Evolutionary conservation across 1,140 invertebrate genomes (phyloP).

Genomic region (Vollenhovia emeryi): DNA sequence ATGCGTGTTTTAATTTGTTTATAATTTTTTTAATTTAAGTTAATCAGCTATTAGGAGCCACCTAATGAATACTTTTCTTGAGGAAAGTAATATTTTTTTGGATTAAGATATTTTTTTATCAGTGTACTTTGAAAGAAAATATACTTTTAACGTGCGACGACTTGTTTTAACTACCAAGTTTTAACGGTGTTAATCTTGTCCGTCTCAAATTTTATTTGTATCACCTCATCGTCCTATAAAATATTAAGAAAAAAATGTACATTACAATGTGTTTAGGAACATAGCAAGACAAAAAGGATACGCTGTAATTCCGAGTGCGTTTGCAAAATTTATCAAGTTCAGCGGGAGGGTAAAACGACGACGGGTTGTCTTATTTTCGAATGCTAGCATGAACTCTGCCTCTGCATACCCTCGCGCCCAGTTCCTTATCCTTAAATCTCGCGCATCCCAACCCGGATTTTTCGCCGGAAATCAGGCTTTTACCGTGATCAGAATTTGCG

Average conservation of each 20-base stretch:
- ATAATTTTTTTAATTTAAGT: too few relatives aligned
- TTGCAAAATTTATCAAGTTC: neutral
- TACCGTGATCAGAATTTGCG: conserved; percentile 43
- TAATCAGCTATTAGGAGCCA: too few relatives aligned
- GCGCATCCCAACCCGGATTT: conserved; percentile 3
- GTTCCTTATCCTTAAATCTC: conserved; percentile 32
- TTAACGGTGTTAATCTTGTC: neutral
- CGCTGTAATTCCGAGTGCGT: neutral
- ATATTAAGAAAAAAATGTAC: neutral
- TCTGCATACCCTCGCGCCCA: neutral
- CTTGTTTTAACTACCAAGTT: neutral
- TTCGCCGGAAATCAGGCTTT: conserved; percentile 33
- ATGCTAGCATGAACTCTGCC: neutral
- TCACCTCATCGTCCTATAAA: neutral
- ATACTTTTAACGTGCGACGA: neutral
- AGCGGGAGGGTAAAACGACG: neutral
- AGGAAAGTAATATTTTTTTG: too few relatives aligned
- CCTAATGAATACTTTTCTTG: too few relatives aligned
- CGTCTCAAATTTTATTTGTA: neutral
- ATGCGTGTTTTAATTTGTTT: too few relatives aligned
- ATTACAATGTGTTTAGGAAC: neutral
- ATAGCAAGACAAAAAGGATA: neutral
- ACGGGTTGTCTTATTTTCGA: neutral
- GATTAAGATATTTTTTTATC: too few relatives aligned
- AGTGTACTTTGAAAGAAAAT: neutral